phyloP scores from a whole-genome alignment of 2,888 invertebrate species.

The Agonopterix alstromeriana region DNA sequence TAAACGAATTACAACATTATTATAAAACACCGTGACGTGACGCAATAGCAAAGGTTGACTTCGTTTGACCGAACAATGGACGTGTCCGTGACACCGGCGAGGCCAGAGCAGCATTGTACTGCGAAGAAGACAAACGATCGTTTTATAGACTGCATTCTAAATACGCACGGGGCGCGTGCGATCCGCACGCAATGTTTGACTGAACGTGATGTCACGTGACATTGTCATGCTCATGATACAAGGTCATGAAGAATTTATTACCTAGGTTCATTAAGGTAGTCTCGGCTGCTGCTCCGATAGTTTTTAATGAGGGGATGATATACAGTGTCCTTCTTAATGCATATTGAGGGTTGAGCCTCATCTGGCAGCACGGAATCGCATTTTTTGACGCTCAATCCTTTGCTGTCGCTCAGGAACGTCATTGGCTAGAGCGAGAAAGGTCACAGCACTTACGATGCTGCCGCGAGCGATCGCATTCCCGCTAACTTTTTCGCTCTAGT shows the following conservation, averaged over 20 bases:
- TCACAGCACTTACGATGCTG: too few species aligned
- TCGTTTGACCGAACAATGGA: conserved; percentile 34
- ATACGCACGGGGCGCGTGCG: conserved; percentile 9
- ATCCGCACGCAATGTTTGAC: conserved; percentile 31
- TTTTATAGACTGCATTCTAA: conserved; percentile 2
- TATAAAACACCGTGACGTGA: conserved; percentile 13
- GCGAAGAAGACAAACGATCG: conserved; percentile 32
- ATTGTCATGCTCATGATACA: conserved; percentile 19
- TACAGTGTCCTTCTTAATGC: too few species aligned
- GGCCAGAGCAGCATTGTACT: conserved; percentile 40
- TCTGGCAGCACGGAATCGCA: too few species aligned
- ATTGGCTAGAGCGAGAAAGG: too few species aligned
- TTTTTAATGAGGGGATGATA: too few species aligned
- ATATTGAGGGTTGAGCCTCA: too few species aligned
- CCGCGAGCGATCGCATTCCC: too few species aligned
- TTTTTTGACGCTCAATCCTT: too few species aligned
- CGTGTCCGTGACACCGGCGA: conserved; percentile 52
- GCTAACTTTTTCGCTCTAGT: too few species aligned
- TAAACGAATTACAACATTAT: conserved; percentile 16
- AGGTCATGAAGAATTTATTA: conserved; percentile 14
- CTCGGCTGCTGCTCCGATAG: too few species aligned
- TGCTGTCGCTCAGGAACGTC: too few species aligned
- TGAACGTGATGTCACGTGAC: conserved; percentile 16
- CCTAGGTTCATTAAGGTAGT: too few species aligned
- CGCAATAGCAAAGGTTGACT: conserved; percentile 27